phyloP scores from a whole-genome alignment of 2,888 invertebrate species.

The Azorinus chamasolen region DNA sequence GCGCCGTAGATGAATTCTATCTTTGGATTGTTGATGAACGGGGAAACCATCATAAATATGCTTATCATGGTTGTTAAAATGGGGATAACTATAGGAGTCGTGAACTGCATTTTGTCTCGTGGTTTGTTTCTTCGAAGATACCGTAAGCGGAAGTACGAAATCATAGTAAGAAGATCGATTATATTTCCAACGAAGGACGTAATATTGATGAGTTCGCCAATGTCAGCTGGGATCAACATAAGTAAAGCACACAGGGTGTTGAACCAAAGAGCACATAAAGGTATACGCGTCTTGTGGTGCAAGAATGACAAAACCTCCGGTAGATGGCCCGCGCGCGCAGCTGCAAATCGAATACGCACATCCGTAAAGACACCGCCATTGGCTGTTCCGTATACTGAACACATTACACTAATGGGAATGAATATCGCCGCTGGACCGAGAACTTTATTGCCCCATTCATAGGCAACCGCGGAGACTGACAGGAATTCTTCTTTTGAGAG shows the following conservation, averaged over 20 bases:
- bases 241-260: conserved; percentile 34
- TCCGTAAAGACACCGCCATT: conserved; percentile 51
- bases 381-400: conserved; percentile 47
- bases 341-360: conserved; percentile 49
- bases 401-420: conserved; percentile 56
- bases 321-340: conserved; percentile 58
- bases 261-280: conserved; percentile 15
- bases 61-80: conserved; percentile 38
- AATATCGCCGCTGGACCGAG: conserved; percentile 46
- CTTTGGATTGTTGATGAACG: conserved; percentile 51
- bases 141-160: not conserved
- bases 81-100: conserved; percentile 42
- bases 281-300: conserved; percentile 48
- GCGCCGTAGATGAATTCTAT: conserved; percentile 60
- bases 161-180: not conserved
- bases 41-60: conserved; percentile 56
- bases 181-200: conserved; percentile 27
- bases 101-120: conserved; percentile 11
- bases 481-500: conserved; percentile 50
- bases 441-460: conserved; percentile 42
- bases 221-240: conserved; percentile 49
- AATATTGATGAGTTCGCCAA: conserved; percentile 41
- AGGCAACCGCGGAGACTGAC: conserved; percentile 47
- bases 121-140: not conserved
- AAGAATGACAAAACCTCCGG: conserved; percentile 59